phyloP scores from a whole-genome alignment of 2,888 invertebrate genomes.

The Harpagoxenus sublaevis region DNA sequence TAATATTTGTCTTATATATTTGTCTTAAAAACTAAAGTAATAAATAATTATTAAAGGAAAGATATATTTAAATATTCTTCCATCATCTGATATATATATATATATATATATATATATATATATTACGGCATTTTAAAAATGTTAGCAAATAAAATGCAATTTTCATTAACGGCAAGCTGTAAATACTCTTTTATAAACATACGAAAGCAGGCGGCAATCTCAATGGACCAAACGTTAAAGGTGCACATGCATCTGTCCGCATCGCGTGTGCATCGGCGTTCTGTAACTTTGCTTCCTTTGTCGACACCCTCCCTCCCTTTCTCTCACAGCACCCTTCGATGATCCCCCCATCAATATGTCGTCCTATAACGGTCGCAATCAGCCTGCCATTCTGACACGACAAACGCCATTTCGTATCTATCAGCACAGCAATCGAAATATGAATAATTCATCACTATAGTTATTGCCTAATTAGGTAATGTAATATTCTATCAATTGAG shows the following conservation, averaged over 20 bases:
- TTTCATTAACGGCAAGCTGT: conserved; percentile 6
- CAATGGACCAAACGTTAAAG: conserved; percentile 77
- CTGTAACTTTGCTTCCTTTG: conserved; percentile 60
- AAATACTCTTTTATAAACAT: conserved; percentile 31
- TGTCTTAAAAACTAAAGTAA: not conserved
- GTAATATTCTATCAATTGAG: not conserved
- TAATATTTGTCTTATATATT: not conserved
- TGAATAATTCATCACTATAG: conserved; percentile 37
- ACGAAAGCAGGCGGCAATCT: conserved; percentile 57
- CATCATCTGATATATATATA: not conserved
- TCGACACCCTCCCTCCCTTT: conserved; percentile 60
- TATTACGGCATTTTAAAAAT: not conserved
- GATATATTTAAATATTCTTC: not conserved
- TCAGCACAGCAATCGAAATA: conserved; percentile 15
- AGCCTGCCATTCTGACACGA: conserved; percentile 39
- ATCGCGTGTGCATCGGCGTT: conserved; percentile 74
- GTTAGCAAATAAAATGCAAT: not conserved
- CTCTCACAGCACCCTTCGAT: conserved; percentile 47
- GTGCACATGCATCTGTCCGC: conserved; percentile 80
- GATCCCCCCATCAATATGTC: conserved; percentile 56
- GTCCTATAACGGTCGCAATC: conserved; percentile 70
- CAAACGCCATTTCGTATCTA: conserved; percentile 39
- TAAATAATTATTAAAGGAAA: not conserved
- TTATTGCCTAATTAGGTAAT: conserved; percentile 27
- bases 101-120: too few species aligned